Conservation (phyloP, 2,888 invertebrate genomes). For the Heliconius ethilla region DNA sequence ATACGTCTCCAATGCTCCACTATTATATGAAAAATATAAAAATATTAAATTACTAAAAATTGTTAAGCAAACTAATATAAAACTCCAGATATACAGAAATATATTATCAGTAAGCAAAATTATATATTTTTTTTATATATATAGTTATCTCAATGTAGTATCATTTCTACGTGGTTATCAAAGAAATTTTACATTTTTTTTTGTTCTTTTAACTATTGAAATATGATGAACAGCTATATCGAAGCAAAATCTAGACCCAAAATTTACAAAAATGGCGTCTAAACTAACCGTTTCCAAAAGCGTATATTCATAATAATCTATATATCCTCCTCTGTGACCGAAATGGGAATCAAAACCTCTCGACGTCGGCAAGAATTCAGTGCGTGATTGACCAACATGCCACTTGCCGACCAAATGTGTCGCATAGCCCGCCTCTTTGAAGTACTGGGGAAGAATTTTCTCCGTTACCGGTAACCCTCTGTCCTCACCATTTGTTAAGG, state of each 20-base stretch:
- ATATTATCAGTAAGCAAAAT: no score
- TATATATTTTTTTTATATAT: no score
- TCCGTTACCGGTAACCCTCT: conserved; percentile 72
- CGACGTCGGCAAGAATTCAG: conserved; percentile 84
- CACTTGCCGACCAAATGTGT: conserved; percentile 93
- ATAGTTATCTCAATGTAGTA: no score
- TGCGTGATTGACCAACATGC: conserved; percentile 83
- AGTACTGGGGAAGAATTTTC: conserved; percentile 83
- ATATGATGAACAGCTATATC: background rate
- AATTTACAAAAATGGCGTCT: background rate
- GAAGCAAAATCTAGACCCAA: background rate
- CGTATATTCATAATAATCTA: conserved; percentile 88
- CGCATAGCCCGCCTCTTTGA: conserved; percentile 85
- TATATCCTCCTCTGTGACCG: conserved; percentile 91
- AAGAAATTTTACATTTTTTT: background rate
- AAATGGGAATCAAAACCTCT: conserved; percentile 92
- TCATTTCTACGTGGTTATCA: no score
- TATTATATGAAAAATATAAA: conserved; percentile 41
- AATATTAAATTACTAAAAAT: background rate
- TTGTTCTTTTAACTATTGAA: background rate
- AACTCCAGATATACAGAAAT: no score
- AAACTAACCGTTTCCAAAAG: conserved; percentile 62
- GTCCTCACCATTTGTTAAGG: conserved; percentile 70
- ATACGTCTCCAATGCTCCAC: conserved; percentile 58
- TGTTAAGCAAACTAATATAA: background rate